Evolutionary conservation across 2,888 invertebrate genomes (phyloP).

Genomic region (Ophraella communa): DNA sequence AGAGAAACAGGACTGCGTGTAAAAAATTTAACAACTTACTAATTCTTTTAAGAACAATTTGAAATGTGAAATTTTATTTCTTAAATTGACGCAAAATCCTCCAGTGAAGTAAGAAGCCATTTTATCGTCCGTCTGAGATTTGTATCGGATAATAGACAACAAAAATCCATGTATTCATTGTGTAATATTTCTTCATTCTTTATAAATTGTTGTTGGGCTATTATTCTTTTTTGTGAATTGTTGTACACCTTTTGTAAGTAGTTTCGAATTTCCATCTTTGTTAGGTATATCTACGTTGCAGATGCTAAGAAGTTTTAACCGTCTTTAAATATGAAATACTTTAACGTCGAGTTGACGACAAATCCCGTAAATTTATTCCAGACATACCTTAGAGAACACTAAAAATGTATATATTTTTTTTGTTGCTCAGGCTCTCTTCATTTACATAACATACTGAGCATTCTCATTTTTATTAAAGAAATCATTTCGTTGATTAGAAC

Average conservation of each 20-base stretch:
- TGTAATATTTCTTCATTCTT: neutral
- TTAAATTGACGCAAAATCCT: too few relatives aligned
- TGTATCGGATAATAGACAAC: neutral
- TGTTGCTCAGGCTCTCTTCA: neutral
- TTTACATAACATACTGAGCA: too few relatives aligned
- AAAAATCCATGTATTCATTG: neutral
- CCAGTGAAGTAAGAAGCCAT: too few relatives aligned
- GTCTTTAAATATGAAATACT: neutral
- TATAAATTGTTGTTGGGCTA: neutral
- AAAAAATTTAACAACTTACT: too few relatives aligned
- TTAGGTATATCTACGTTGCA: neutral
- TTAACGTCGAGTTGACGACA: neutral
- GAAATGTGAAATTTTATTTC: too few relatives aligned
- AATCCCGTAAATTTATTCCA: neutral
- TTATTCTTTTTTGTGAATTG: neutral
- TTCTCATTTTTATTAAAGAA: too few relatives aligned
- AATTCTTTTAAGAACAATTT: too few relatives aligned
- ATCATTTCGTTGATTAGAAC: too few relatives aligned
- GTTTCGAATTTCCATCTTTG: constrained; percentile 1
- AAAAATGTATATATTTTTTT: neutral
- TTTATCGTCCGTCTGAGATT: neutral
- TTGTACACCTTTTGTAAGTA: constrained; percentile 1
- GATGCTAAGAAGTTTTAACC: neutral
- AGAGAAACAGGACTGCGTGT: neutral
- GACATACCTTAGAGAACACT: neutral